Base-by-base conservation (phyloP, 2,113 vertebrate species). In the Protobothrops mucrosquamatus region DNA sequence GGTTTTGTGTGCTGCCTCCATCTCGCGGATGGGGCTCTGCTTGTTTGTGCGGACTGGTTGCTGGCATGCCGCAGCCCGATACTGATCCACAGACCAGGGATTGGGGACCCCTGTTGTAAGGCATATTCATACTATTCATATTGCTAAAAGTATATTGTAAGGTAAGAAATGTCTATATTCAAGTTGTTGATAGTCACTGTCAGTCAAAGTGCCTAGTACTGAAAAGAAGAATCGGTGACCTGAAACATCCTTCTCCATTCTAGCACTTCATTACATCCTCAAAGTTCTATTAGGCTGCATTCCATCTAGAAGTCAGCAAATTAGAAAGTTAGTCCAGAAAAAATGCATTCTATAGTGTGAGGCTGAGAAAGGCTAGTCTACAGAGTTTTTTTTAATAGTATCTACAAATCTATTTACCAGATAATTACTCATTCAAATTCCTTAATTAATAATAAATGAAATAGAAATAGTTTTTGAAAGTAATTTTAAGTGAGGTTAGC, bases 361-460 rank as follows among this genome's bases (percentile, higher is more conserved):
- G 26, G 29, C 61, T 64, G 61, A 26, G 11, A 6, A n/a, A 74
- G 64, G 14, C 14, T 74, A 34, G 64, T 15, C 14, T 74, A 34
- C 14, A 69, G 11, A 69, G 61, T 1, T 6, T n/a, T 69, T 12
- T 7, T 18, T 0, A 34, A 34, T 34, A 74, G 64, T 34, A 34
- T 74, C 14, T 74, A 18, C 15, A 74, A 90, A 87, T 85, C 61
- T 2, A 85, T 90, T 92, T 93, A 57, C 23, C 51, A 1, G 43
- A 69, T 74, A 57, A 93, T 92, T 94, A 88, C 39, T 91, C 24
- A 29, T 94, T 26, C 46, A 92, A 91, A n/a, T 94, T 85, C 20
- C 29, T 74, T 48, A 94, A 43, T 8, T 92, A 94, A 1, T 14
- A 93, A 89, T 89, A 48, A 34, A 94, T 34, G 29, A 90, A 92